Evolutionary conservation across 2,888 invertebrate species (phyloP).

Genomic region (Prionchulus punctatus): DNA sequence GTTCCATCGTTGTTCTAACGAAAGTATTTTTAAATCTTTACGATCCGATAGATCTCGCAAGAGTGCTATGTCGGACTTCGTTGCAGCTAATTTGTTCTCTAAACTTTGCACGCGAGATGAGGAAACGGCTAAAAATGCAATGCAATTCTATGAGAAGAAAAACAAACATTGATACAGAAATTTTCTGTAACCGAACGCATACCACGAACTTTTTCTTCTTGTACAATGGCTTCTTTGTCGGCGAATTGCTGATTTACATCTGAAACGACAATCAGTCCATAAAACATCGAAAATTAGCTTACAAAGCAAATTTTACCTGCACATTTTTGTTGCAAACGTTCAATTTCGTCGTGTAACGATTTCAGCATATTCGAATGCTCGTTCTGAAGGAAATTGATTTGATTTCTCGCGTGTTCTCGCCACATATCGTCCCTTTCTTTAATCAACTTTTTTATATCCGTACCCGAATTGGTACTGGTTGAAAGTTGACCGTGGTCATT

Average conservation of each 20-base stretch:
- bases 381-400: neutral
- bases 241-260: too few relatives aligned
- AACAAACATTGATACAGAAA: too few relatives aligned
- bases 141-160: too few relatives aligned
- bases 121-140: too few relatives aligned
- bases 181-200: too few relatives aligned
- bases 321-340: neutral
- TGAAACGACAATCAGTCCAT: too few relatives aligned
- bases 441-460: neutral
- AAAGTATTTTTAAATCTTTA: neutral
- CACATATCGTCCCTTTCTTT: neutral
- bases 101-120: too few relatives aligned
- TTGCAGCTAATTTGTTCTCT: neutral
- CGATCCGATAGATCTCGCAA: neutral
- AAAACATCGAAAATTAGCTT: too few relatives aligned
- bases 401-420: neutral
- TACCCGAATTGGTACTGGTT: too few relatives aligned
- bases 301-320: neutral
- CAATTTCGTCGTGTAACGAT: neutral
- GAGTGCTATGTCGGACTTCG: neutral
- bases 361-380: neutral
- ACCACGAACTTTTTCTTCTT: too few relatives aligned
- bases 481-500: too few relatives aligned
- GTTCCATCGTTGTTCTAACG: neutral
- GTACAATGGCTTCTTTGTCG: too few relatives aligned